Evolutionary conservation across 2,113 vertebrate species (phyloP).

Genomic region (Paramisgurnus dabryanus): DNA sequence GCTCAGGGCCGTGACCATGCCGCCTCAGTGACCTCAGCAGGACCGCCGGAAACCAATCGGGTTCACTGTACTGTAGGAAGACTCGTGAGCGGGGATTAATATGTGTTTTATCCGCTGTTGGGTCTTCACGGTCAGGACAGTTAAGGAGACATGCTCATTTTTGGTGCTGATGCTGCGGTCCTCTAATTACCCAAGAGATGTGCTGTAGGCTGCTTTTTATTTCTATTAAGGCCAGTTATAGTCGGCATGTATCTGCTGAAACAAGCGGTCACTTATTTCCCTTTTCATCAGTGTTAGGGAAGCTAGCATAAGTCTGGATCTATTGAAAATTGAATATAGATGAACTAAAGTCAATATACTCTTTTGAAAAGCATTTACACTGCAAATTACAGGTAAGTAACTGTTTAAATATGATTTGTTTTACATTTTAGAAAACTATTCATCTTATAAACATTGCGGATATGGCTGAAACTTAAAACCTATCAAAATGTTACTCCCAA

Average conservation of each 20-base stretch:
- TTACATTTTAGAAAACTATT: no score
- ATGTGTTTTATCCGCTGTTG: neutral
- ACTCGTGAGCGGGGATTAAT: neutral
- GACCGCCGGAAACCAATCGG: neutral
- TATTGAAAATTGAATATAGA: no score
- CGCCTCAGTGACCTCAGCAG: constrained; percentile 33
- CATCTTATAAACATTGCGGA: no score
- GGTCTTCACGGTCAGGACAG: neutral
- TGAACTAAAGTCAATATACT: no score
- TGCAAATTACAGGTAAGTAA: no score
- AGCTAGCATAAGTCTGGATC: no score
- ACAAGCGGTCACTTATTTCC: no score
- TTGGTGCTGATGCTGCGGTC: neutral
- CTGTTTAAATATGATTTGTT: no score
- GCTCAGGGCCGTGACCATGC: constrained; percentile 19
- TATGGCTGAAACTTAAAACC: no score
- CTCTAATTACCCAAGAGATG: neutral
- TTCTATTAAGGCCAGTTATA: neutral
- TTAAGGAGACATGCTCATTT: neutral
- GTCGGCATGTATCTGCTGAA: neutral
- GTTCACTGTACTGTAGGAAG: neutral
- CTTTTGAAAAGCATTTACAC: no score
- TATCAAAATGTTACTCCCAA: no score
- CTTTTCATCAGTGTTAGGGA: no score
- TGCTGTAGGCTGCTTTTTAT: neutral